Evolutionary conservation across 2,113 vertebrate species (phyloP).

Genomic region (zebrafish (Danio rerio)): DNA sequence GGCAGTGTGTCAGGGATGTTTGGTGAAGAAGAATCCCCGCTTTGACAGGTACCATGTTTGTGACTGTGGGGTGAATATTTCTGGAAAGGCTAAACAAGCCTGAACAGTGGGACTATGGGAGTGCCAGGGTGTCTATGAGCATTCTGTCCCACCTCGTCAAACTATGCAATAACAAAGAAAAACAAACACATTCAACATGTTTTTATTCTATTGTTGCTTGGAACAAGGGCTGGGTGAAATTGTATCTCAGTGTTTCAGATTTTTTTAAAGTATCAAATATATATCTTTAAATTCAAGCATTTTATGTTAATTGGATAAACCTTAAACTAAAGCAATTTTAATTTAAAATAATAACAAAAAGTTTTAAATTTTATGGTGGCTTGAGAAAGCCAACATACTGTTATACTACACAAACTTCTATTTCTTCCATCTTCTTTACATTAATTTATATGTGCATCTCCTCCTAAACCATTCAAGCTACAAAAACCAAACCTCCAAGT

Average conservation of each 20-base stretch:
- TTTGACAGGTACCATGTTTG: constrained; percentile 28
- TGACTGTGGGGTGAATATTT: constrained; percentile 22
- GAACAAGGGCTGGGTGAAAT: constrained; percentile 5
- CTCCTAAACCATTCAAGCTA: no score
- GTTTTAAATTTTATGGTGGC: no score
- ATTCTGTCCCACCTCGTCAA: background rate
- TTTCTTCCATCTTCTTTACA: no score
- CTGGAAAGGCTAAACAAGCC: constrained; percentile 41
- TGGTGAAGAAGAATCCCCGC: background rate
- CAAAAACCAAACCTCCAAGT: no score
- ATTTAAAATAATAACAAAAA: no score
- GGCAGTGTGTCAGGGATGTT: constrained; percentile 1
- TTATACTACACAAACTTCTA: no score
- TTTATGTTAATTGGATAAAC: background rate
- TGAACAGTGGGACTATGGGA: constrained; percentile 27
- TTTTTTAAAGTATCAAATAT: background rate
- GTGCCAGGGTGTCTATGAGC: constrained; percentile 26
- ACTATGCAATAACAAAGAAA: constrained; percentile 45
- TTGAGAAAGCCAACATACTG: no score
- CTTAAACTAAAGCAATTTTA: background rate
- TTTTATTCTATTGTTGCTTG: constrained; percentile 33
- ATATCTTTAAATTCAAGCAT: background rate
- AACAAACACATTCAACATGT: constrained; percentile 49
- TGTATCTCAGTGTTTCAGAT: background rate
- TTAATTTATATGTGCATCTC: no score